phyloP scores from a whole-genome alignment of 2,888 invertebrate genomes.

The Copidosoma aretas region DNA sequence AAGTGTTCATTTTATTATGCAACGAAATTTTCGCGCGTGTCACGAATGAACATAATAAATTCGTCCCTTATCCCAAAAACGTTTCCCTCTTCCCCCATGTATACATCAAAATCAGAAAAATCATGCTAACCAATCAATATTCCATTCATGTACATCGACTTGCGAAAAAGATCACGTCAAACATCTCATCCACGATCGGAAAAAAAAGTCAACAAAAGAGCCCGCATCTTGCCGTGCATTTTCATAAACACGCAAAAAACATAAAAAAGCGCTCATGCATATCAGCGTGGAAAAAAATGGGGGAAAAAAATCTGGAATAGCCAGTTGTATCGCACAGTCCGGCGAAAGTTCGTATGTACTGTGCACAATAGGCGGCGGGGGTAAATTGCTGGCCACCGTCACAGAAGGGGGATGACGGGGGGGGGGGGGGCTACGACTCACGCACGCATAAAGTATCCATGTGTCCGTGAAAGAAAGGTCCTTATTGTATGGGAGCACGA shows the following conservation, averaged over 20 bases:
- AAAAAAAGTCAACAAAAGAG: constrained; percentile 25
- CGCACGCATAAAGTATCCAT: neutral
- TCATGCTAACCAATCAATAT: constrained; percentile 36
- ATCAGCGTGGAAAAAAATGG: constrained; percentile 15
- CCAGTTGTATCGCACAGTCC: constrained; percentile 10
- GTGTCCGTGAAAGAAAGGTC: neutral
- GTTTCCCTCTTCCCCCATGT: neutral
- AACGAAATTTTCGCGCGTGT: constrained; percentile 1
- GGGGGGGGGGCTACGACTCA: neutral
- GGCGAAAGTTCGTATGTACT: neutral
- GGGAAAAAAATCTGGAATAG: neutral
- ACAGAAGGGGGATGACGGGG: neutral
- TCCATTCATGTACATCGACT: constrained; percentile 19
- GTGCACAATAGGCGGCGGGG: constrained; percentile 25
- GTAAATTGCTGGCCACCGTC: neutral
- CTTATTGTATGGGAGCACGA: too few species aligned
- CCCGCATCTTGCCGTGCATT: neutral
- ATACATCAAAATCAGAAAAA: constrained; percentile 19
- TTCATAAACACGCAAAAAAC: constrained; percentile 18
- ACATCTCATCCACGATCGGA: constrained; percentile 5
- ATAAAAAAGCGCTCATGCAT: constrained; percentile 18
- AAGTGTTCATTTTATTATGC: neutral
- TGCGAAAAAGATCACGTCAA: constrained; percentile 15
- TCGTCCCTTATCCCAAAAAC: neutral
- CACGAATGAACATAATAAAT: constrained; percentile 4